Base-by-base conservation (phyloP, 1,140 invertebrate genomes). In the Physella acuta region DNA sequence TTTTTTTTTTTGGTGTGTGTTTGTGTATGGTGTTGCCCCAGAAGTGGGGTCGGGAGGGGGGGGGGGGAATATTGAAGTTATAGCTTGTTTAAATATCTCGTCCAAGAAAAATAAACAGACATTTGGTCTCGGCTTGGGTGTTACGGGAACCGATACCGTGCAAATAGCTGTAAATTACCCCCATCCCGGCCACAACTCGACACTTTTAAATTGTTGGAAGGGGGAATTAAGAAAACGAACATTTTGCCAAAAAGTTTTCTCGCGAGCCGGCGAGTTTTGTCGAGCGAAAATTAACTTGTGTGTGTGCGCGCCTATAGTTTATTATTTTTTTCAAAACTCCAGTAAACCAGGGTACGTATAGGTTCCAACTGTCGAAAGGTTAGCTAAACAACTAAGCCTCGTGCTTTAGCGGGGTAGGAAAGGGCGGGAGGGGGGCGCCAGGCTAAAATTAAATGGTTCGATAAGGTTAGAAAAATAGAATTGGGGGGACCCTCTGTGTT, bases 41-140 rank as follows among this genome's bases (percentile, higher is more conserved):
- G 51, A 52, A 52, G 17, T n/a, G 26, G 26, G 26, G 26, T n/a
- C 3, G 2, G 3, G 51, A 52, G 51, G 26, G 33, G 17, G 53
- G 33, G n/a, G 56, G 31, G 33, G 36, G 26, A 31, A 33, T 34
- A 58, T 58, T 33, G 56, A 8, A 58, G 31, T 4, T 31, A 1
- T 30, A 58, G 56, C 36, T 14, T 62, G 60, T 62, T 44, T 33
- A 24, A 49, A 30, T 62, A 62, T 62, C 60, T 62, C 60, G 44
- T 5, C 36, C 60, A 62, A 62, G n/a, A 30, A 62, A 44, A 62
- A 62, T 62, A 62, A 62, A 62, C 60, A 62, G 16, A 62, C 60
- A 62, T 62, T 62, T 62, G 3, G 36, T 37, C 24, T 60, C 16
- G 14, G 37, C 24, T n/a, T 17, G 31, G 26, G 3, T 20, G 34